Percentiles rank a stretch among this genome's conserved stretches.
phyloP scores from a whole-genome alignment of 2,888 invertebrate genomes.

The Megaustenia siamemsis region DNA sequence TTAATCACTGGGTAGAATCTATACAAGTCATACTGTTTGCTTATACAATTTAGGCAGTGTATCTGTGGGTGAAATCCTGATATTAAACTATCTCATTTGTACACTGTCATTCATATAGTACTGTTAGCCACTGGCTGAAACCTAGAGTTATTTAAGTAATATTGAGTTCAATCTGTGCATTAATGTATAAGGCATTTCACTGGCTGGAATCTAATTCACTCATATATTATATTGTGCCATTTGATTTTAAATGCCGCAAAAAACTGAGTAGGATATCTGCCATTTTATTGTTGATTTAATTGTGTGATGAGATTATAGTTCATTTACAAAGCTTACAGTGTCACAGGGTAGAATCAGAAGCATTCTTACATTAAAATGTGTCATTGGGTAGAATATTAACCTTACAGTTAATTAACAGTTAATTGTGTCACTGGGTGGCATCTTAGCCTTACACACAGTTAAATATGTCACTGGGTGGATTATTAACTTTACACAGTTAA shows the following conservation, averaged over 20 bases:
- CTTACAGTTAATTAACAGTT: neutral
- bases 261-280: too few species aligned
- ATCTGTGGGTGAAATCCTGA: too few species aligned
- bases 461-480: too few species aligned
- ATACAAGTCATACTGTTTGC: neutral
- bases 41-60: too few species aligned
- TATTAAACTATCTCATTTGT: too few species aligned
- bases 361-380: neutral
- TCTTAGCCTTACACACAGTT: neutral
- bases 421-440: neutral
- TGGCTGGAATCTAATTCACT: neutral
- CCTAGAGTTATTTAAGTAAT: neutral
- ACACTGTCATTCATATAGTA: neutral
- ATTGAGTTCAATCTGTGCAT: neutral
- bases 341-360: neutral
- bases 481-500: too few species aligned
- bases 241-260: too few species aligned
- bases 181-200: neutral
- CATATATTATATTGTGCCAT: neutral
- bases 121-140: neutral
- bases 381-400: neutral
- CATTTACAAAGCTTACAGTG: too few species aligned
- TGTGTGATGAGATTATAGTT: too few species aligned
- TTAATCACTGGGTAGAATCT: neutral
- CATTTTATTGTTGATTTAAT: too few species aligned